A percentile compares a stretch with the other conserved stretches of the same genome.
These are phyloP conservation scores for Calliopum simillimum DNA, from an alignment of 2,888 invertebrate genomes.

Conservation along the genomic window DNA sequence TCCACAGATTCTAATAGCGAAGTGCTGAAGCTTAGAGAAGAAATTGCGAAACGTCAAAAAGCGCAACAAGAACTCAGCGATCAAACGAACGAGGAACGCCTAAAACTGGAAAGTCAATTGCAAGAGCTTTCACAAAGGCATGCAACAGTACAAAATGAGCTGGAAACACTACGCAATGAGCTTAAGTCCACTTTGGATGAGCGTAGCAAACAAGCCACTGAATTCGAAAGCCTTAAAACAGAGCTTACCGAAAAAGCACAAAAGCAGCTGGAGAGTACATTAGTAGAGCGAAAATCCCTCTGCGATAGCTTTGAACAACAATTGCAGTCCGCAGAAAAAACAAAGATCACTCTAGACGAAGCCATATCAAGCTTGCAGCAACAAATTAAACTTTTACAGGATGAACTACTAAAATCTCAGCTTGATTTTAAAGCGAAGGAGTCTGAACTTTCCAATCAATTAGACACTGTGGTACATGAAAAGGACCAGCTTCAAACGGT, in stretches of 20 bases:
- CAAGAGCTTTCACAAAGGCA: constrained; percentile 53
- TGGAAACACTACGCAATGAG: constrained; percentile 41
- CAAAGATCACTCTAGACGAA: constrained; percentile 45
- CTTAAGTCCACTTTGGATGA: constrained; percentile 34
- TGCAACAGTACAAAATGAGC: constrained; percentile 47
- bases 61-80: constrained; percentile 51
- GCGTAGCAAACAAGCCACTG: constrained; percentile 38
- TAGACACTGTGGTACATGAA: constrained; percentile 41
- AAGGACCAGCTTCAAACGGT: constrained; percentile 39
- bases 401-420: constrained; percentile 49
- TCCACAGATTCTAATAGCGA: constrained; percentile 49
- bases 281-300: constrained; percentile 44
- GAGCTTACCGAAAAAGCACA: constrained; percentile 36
- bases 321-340: constrained; percentile 44
- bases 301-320: constrained; percentile 47
- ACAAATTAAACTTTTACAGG: constrained; percentile 49
- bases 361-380: constrained; percentile 46
- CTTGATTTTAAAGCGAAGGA: constrained; percentile 48
- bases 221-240: constrained; percentile 42
- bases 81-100: constrained; percentile 48
- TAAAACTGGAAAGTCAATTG: constrained; percentile 51
- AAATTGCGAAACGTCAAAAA: constrained; percentile 50
- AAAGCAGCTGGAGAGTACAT: constrained; percentile 39
- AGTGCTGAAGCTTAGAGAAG: constrained; percentile 51
- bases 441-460: constrained; percentile 45